These are phyloP conservation scores for Antennarius maculatus DNA, from an alignment of 2,797 vertebrate genomes.

Conservation along the genomic window DNA sequence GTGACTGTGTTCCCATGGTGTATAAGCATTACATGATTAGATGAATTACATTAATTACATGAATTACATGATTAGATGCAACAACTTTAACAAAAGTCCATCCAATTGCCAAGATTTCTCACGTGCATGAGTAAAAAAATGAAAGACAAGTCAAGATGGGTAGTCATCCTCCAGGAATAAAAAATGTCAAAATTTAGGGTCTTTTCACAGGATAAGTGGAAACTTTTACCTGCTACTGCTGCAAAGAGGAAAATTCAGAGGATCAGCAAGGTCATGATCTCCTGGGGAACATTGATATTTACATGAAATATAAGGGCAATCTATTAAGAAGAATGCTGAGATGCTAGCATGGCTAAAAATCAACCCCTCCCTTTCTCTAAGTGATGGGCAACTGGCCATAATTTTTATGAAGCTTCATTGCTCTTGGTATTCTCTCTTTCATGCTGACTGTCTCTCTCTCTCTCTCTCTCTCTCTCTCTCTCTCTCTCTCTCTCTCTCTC, in stretches of 20 bases:
- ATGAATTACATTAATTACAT: too few species aligned
- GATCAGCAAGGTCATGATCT: not conserved
- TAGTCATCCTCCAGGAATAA: not conserved
- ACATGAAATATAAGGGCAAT: not conserved
- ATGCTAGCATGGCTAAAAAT: not conserved
- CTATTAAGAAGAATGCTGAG: not conserved
- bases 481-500: constrained; percentile 14
- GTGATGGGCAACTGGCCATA: constrained; percentile 23
- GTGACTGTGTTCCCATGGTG: too few species aligned
- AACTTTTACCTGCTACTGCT: not conserved
- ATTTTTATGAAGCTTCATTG: constrained; percentile 35
- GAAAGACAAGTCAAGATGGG: too few species aligned
- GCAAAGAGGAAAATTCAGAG: not conserved
- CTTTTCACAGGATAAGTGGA: not conserved
- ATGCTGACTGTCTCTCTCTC: not conserved
- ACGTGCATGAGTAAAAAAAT: not conserved
- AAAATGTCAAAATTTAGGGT: not conserved
- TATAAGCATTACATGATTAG: too few species aligned
- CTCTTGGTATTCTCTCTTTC: constrained; percentile 3
- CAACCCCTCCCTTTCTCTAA: constrained; percentile 6
- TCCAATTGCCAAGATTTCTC: not conserved
- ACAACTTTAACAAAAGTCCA: not conserved
- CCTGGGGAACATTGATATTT: not conserved
- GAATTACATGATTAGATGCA: not conserved
- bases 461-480: not conserved